Percentiles rank a stretch among this genome's conserved stretches.
Evolutionary conservation across 2,888 invertebrate species (phyloP).

Genomic region (Diadegma fenestrale): DNA sequence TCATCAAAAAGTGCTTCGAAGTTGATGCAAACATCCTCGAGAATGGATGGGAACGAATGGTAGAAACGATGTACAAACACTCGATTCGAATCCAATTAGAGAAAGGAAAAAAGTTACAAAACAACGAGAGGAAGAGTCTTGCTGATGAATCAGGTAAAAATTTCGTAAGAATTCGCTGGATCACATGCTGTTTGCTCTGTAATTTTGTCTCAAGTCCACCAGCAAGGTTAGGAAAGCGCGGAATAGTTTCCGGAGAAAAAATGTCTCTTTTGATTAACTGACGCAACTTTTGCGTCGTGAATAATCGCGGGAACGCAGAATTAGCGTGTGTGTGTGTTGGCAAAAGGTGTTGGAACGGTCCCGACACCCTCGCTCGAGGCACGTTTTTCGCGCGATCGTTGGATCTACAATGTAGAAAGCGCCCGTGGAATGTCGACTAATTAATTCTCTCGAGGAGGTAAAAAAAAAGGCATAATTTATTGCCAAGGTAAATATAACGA

Average conservation of each 20-base stretch:
- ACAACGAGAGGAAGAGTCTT: not conserved
- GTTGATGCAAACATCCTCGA: not conserved
- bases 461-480: constrained; percentile 51
- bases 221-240: not conserved
- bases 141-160: constrained; percentile 15
- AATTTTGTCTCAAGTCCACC: not conserved
- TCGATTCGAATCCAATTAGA: constrained; percentile 18
- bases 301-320: not conserved
- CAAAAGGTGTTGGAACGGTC: constrained; percentile 32
- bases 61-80: not conserved
- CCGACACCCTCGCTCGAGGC: constrained; percentile 29
- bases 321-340: not conserved
- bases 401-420: constrained; percentile 57
- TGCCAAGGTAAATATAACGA: constrained; percentile 9
- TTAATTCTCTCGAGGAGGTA: constrained; percentile 43
- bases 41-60: not conserved
- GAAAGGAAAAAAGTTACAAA: not conserved
- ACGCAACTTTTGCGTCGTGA: not conserved
- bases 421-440: constrained; percentile 61
- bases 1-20: not conserved
- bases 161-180: not conserved
- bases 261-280: not conserved
- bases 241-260: not conserved
- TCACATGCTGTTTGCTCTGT: not conserved
- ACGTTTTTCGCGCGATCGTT: constrained; percentile 42